Conservation (phyloP, 2,113 vertebrate species). For the Triplophysa siluroides region DNA sequence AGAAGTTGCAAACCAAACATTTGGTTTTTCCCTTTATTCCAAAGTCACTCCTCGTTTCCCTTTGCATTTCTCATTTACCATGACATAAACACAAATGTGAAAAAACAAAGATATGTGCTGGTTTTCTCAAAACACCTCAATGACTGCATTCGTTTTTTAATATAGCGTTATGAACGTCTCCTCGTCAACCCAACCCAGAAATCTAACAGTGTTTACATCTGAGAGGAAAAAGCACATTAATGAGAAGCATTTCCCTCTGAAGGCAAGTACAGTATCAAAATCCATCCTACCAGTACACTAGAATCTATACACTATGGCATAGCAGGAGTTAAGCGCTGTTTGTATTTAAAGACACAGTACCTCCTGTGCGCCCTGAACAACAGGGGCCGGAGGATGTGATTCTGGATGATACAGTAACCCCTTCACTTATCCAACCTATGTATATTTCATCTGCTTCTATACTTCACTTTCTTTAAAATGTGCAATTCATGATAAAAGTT, state of each 20-base stretch:
- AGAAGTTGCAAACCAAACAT: conserved; percentile 63
- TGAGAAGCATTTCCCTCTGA: conserved; percentile 74
- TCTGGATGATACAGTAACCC: conserved; percentile 13
- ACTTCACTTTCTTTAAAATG: conserved; percentile 60
- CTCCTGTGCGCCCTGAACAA: neutral
- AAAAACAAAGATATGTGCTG: conserved; percentile 75
- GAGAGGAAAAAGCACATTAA: conserved; percentile 75
- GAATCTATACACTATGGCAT: conserved; percentile 75
- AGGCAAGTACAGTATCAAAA: conserved; percentile 76
- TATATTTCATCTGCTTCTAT: conserved; percentile 48
- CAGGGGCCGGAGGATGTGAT: neutral
- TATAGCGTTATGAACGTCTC: conserved; percentile 59
- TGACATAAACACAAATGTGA: conserved; percentile 58
- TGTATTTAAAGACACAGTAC: neutral
- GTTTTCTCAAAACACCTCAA: conserved; percentile 73
- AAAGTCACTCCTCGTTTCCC: conserved; percentile 61
- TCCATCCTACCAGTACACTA: conserved; percentile 69
- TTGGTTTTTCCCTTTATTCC: conserved; percentile 61
- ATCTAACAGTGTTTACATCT: conserved; percentile 67
- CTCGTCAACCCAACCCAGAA: conserved; percentile 51
- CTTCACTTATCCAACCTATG: conserved; percentile 8
- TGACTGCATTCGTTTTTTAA: conserved; percentile 66
- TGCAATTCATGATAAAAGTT: conserved; percentile 77
- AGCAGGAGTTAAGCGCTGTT: conserved; percentile 67
- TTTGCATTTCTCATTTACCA: conserved; percentile 64